Percentiles rank a stretch among this genome's conserved stretches.
phyloP scores from a whole-genome alignment of 2,888 invertebrate species.

The Atethmia centrago region DNA sequence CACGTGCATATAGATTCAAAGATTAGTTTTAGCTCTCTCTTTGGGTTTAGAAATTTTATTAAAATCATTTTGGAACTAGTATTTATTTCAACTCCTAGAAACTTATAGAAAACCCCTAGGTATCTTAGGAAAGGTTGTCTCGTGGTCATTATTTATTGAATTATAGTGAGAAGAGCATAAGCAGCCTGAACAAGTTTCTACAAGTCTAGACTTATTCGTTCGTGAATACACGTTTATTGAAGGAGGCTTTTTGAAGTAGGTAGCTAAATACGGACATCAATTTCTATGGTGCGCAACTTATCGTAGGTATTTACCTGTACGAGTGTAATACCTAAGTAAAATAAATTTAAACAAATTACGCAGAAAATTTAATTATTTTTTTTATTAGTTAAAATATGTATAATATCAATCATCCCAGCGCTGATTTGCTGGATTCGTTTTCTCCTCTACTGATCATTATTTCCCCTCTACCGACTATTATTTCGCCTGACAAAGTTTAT shows the following conservation, averaged over 20 bases:
- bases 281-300: neutral
- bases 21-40: slow-evolving; percentile 30
- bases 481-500: no score
- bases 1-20: slow-evolving; percentile 37
- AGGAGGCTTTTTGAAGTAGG: slow-evolving; percentile 3
- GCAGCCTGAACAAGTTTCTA: slow-evolving; percentile 47
- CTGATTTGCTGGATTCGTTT: no score
- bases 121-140: neutral
- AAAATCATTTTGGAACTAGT: neutral
- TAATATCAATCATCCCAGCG: no score
- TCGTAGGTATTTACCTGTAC: neutral
- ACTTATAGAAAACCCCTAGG: neutral
- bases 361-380: no score
- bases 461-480: no score
- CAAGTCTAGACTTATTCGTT: slow-evolving; percentile 43
- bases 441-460: no score
- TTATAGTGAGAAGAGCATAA: slow-evolving; percentile 8
- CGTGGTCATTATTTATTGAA: slow-evolving; percentile 18
- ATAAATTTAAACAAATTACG: no score
- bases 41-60: neutral
- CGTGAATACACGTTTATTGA: slow-evolving; percentile 20
- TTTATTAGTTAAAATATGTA: no score
- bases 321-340: neutral
- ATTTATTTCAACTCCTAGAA: neutral
- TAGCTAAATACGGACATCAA: neutral